These are phyloP conservation scores for Erebia palarica DNA, from an alignment of 2,888 invertebrate species.

Conservation along the genomic window DNA sequence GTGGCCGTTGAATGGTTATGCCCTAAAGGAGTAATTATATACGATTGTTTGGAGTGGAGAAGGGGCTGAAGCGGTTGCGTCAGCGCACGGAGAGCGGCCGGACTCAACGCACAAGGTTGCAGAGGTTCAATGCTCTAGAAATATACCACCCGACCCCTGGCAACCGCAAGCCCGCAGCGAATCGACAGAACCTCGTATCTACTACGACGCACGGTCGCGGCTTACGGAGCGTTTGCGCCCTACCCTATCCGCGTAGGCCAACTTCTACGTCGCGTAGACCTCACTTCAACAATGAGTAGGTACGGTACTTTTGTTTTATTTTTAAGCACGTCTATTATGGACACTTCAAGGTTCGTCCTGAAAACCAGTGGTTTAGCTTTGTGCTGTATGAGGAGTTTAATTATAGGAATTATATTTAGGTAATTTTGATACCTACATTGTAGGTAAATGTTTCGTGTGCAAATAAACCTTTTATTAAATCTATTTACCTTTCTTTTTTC, in stretches of 20 bases:
- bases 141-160: constrained; percentile 77
- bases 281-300: constrained; percentile 8
- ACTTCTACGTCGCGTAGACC: constrained; percentile 49
- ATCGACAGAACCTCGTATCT: constrained; percentile 47
- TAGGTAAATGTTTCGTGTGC: too few relatives aligned
- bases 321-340: too few relatives aligned
- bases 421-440: too few relatives aligned
- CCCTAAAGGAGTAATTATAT: constrained; percentile 80
- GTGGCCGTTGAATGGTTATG: constrained; percentile 70
- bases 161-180: constrained; percentile 59
- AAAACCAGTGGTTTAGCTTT: too few relatives aligned
- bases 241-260: constrained; percentile 44
- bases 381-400: too few relatives aligned
- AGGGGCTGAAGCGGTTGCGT: constrained; percentile 78
- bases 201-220: constrained; percentile 26
- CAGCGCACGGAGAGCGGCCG: constrained; percentile 77
- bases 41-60: constrained; percentile 69
- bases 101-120: constrained; percentile 81
- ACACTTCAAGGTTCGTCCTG: too few relatives aligned
- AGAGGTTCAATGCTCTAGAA: constrained; percentile 82
- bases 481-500: neutral
- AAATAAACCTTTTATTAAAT: too few relatives aligned
- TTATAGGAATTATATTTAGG: too few relatives aligned
- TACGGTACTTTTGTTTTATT: constrained; percentile 1
- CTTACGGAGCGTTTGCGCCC: constrained; percentile 38